Conservation (phyloP, 2,113 vertebrate genomes). For the Leucopsar rothschildi region DNA sequence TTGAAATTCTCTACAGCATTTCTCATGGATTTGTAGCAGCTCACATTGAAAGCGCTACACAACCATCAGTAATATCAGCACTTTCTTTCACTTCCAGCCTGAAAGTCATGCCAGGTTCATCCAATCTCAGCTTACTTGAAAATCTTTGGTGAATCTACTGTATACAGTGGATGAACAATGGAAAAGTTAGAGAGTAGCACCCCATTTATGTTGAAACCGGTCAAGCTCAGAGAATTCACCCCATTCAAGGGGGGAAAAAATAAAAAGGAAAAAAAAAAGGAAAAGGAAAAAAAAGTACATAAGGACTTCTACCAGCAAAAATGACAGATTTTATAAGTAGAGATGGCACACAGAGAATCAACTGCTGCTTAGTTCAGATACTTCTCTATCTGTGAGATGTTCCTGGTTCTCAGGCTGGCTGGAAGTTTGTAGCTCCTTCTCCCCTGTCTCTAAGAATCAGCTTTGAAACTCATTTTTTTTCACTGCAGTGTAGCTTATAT, state of each 20-base stretch:
- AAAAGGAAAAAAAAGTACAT: too few species aligned
- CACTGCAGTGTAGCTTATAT: background rate
- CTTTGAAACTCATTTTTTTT: background rate
- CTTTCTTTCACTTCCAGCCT: background rate
- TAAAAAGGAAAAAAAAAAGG: background rate
- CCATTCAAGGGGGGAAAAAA: background rate
- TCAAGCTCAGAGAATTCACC: background rate
- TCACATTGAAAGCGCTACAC: background rate
- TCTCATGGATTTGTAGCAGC: background rate
- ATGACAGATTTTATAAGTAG: background rate
- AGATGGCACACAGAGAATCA: background rate
- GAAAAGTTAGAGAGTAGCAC: background rate
- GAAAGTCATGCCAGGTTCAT: background rate
- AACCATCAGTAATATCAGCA: background rate
- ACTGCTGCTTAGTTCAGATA: background rate
- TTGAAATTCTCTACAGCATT: background rate
- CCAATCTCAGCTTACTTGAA: background rate
- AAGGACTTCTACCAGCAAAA: background rate
- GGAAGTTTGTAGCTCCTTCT: background rate
- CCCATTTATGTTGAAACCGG: background rate
- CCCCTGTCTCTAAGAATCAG: background rate
- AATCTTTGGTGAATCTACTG: background rate
- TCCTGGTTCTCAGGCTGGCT: background rate
- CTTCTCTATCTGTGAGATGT: background rate
- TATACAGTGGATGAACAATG: rapidly evolving